Evolutionary conservation across 1,140 invertebrate genomes (phyloP), one percentile per base, ranked within the genome.

Genomic region (Dolichoris vasculosae): DNA sequence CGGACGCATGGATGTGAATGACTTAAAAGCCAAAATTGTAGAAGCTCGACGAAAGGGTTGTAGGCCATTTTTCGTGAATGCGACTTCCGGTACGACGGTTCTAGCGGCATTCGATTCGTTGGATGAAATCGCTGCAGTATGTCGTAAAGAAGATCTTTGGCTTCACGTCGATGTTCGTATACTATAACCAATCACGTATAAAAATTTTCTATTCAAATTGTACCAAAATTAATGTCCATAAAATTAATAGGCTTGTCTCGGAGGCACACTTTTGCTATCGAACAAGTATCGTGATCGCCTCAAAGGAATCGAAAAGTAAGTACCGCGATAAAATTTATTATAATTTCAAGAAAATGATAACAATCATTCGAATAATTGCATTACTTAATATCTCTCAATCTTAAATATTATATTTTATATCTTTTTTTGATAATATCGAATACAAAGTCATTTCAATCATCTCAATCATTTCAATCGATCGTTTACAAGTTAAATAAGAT

Each of bases 31-130:
- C 7, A 93, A 94, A 30, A 95, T 97, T 32, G 69, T 91, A 26
- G 88, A 93, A 38, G 93, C 94, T 0, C 92, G 91, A 63, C 76
- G 86, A 0, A 87, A 91, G 1, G 95, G 94, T 0, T 93, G 91
- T 75, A 87, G 94, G 59, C 96, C 96, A 1, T 94, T 97, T 75
- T 94, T 96, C 87, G 96, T 97, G 0, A 96, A 96, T 87, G 96
- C 95, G 0, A 97, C 96, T 0, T 95, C 96, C 2, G 97, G 96
- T 0, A 96, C 96, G 1, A 97, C 96, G 0, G 96, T 97, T 0
- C 89, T 97, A n/a, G 97, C 97, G 0, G 96, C 97, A 0, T 97
- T 97, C 88, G 98, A 99, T 92, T 96, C 97, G 7, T 90, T 99
- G 8, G 91, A 94, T 1, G 94, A 95, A 48, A 95, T 98, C 46